These are phyloP conservation scores for Lamellibrachia columna DNA, from an alignment of 2,888 invertebrate species.

Conservation along the genomic window DNA sequence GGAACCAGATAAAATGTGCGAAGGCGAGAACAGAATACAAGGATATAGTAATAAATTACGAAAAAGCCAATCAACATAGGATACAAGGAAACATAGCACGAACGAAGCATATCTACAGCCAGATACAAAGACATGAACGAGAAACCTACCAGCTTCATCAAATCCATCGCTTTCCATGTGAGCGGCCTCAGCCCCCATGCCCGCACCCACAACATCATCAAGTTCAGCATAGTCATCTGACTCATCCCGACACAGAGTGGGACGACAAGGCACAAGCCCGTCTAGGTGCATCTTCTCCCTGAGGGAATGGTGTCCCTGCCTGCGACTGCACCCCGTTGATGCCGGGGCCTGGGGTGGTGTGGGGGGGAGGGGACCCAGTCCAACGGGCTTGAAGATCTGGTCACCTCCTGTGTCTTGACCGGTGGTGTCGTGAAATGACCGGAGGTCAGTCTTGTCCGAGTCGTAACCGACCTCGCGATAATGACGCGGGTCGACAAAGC, in stretches of 20 bases:
- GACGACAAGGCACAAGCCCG: constrained; percentile 27
- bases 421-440: constrained; percentile 20
- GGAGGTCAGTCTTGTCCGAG: constrained; percentile 29
- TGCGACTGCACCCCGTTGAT: neutral
- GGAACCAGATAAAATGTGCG: no score
- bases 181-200: neutral
- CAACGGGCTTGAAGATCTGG: neutral
- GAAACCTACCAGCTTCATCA: constrained; percentile 21
- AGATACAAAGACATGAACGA: neutral
- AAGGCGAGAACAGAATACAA: no score
- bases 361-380: constrained; percentile 7
- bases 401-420: neutral
- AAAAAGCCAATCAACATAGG: neutral
- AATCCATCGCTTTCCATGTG: constrained; percentile 16
- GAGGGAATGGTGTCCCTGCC: constrained; percentile 27
- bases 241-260: constrained; percentile 21
- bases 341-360: constrained; percentile 25
- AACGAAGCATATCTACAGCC: neutral
- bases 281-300: constrained; percentile 29
- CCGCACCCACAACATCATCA: neutral
- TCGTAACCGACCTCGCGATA: constrained; percentile 31
- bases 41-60: neutral
- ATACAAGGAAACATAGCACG: neutral
- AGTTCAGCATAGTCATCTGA: constrained; percentile 1
- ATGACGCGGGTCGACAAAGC: constrained; percentile 23